These are phyloP conservation scores for Atlantisia rogersi DNA, from an alignment of 2,113 vertebrate species.

Conservation along the genomic window DNA sequence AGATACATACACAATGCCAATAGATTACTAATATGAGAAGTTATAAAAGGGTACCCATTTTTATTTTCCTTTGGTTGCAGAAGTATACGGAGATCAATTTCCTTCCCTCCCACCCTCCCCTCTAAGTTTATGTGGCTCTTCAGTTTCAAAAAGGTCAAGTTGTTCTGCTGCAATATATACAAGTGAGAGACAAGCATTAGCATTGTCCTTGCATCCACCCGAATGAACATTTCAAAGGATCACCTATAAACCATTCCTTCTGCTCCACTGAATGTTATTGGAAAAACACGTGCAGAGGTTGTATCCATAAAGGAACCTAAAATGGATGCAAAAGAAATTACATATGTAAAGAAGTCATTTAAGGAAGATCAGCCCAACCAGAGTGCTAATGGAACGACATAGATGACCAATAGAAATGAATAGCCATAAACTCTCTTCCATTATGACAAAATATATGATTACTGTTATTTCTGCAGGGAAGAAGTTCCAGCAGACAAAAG, in stretches of 20 bases:
- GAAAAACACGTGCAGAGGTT: neutral
- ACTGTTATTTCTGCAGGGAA: neutral
- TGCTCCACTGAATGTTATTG: neutral
- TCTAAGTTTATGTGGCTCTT: neutral
- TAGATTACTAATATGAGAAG: neutral
- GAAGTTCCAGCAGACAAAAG: neutral
- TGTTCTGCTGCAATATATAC: neutral
- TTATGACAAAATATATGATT: neutral
- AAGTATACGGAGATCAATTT: neutral
- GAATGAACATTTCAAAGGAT: neutral
- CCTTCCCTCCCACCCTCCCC: accelerated
- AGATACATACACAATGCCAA: too few relatives aligned
- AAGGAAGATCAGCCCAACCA: neutral
- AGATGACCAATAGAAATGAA: neutral
- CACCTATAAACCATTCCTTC: neutral
- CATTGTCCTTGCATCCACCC: neutral
- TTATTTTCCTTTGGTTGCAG: neutral
- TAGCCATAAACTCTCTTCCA: neutral
- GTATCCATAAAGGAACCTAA: neutral
- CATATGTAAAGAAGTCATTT: neutral
- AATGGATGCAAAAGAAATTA: neutral
- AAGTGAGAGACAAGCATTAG: neutral
- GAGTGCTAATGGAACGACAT: neutral
- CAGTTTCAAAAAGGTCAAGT: neutral
- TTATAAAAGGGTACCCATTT: neutral